These are phyloP conservation scores for Prunella fulvescens DNA, from an alignment of 2,113 vertebrate genomes.

Conservation along the genomic window DNA sequence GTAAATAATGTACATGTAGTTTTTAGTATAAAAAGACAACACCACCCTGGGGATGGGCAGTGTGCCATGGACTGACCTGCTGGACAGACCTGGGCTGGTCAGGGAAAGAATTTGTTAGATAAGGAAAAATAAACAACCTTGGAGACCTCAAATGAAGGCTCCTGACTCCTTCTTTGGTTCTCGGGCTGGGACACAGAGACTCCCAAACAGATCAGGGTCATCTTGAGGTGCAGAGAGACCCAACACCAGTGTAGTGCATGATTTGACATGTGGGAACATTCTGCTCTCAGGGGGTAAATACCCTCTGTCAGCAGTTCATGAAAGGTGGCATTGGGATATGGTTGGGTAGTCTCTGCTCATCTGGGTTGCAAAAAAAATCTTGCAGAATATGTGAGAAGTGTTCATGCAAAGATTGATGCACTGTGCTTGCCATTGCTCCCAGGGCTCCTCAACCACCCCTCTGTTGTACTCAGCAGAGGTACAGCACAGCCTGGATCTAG, in stretches of 20 bases:
- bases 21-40: too few relatives aligned
- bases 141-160: too few relatives aligned
- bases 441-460: not conserved
- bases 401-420: not conserved
- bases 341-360: not conserved
- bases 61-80: too few relatives aligned
- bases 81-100: too few relatives aligned
- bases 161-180: too few relatives aligned
- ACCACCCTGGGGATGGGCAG: too few relatives aligned
- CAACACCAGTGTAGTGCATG: not conserved
- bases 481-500: not conserved
- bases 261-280: not conserved
- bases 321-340: not conserved
- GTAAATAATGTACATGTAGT: too few relatives aligned
- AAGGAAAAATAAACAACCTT: too few relatives aligned
- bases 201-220: too few relatives aligned
- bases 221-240: too few relatives aligned
- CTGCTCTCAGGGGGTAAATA: not conserved
- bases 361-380: not conserved
- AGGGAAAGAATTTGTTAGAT: too few relatives aligned
- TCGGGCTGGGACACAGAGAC: too few relatives aligned
- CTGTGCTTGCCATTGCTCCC: not conserved
- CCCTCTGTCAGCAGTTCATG: not conserved
- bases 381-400: not conserved
- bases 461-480: not conserved